Base-by-base conservation (phyloP, 2,888 invertebrate species). In the Synanthedon andrenaeformis region DNA sequence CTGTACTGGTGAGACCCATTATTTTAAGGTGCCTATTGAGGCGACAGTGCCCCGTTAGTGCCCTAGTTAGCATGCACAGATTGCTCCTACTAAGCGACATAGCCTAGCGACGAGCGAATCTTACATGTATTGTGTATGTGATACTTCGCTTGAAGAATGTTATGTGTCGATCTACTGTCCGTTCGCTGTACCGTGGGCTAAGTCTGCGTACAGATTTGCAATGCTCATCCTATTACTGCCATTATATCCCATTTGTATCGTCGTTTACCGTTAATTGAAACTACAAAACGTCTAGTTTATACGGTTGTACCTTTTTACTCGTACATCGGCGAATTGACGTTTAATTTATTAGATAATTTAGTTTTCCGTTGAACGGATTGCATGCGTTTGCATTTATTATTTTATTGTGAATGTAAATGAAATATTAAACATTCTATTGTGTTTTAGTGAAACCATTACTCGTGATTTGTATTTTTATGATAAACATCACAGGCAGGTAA, bases 301-400 rank as follows among this genome's bases (percentile, higher is more conserved):
- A 60, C 62, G 62, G 63, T 59, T 64, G 65, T 62, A 64, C 76
- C 74, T 75, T 76, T 72, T 70, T 70, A 72, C 69, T 70, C 67
- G 69, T 35, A 35, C 67, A 63, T 64, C 61, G 57, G 62, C 58
- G 55, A 61, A 70, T 64, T 66, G 72, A 67, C 68, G 63, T 62
- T 58, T 75, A 74, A 76, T 77, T 76, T 75, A 76, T 79, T 80
- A 80, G 76, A 76, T 77, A 77, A 79, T 80, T 75, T 69, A 63
- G 72, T 76, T 72, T 69, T 58, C 65, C 64, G 69, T 69, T 66
- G 60, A 62, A 68, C 65, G 59, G 57, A 53, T 52, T 53, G 57
- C 28, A 49, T 45, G 35, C 49, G 51, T 51, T 6, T 14, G 45
- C 45, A 45, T 45, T 45, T 13, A 12, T 45, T 45, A 45, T 45